phyloP scores from a whole-genome alignment of 2,888 invertebrate genomes.

The Embidobia sp. region DNA sequence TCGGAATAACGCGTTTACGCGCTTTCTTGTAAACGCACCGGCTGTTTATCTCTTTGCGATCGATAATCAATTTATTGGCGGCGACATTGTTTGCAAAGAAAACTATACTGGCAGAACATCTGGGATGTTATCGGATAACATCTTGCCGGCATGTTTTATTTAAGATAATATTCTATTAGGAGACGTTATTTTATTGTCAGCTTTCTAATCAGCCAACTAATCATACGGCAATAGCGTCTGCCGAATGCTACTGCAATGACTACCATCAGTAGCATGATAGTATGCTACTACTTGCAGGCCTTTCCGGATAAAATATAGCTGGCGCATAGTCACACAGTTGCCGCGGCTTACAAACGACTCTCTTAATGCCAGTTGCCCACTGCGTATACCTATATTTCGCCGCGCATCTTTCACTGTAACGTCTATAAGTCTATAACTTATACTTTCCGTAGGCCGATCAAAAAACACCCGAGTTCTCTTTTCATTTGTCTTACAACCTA shows the following conservation, averaged over 20 bases:
- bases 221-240: conserved; percentile 42
- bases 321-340: conserved; percentile 62
- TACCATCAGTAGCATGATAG: too few species aligned
- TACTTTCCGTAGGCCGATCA: conserved; percentile 69
- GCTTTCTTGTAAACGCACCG: too few species aligned
- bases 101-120: neutral
- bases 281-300: too few species aligned
- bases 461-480: conserved; percentile 23
- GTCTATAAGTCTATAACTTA: too few species aligned
- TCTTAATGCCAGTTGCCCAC: conserved; percentile 73
- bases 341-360: conserved; percentile 74
- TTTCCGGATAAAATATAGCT: conserved; percentile 62
- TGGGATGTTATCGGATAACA: too few species aligned
- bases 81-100: too few species aligned
- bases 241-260: conserved; percentile 29
- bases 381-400: conserved; percentile 73
- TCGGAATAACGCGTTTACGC: too few species aligned
- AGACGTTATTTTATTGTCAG: conserved; percentile 45
- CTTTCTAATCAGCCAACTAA: conserved; percentile 44
- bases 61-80: too few species aligned
- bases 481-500: conserved; percentile 46
- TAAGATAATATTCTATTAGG: conserved; percentile 38
- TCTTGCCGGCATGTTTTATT: conserved; percentile 33
- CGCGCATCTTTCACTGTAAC: conserved; percentile 70
- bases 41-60: too few species aligned